Base-by-base conservation (phyloP, 2,888 invertebrate species). In the Chironomus riparius region DNA sequence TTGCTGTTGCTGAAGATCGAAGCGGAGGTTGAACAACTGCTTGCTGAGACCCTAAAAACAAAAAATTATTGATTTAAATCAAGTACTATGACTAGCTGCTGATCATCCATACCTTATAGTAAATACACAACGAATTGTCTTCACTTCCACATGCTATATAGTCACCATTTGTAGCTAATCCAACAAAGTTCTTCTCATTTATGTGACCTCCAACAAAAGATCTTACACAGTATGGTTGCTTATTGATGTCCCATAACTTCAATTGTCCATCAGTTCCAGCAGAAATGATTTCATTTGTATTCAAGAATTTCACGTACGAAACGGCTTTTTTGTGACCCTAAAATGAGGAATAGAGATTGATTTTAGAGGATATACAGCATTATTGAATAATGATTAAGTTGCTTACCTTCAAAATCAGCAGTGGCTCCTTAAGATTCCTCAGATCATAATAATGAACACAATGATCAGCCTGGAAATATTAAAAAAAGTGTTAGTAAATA, bases 111-210 rank as follows among this genome's bases (percentile, higher is more conserved):
- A 74, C 74, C 74, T 94, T 92, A 84, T 95, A 96, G 85, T 97
- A 97, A 71, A 97, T 88, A 82, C 94, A 97, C 4, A 97, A 86
- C 0, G 95, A 91, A 84, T 97, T 97, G 82, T 96, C 96, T 85
- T 97, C 97, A 3, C 95, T 96, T 76, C 97, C 97, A 84, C 96
- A 97, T 0, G 95, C 95, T 38, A 97, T 90, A 83, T 95, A 97
- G 84, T 95, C 91, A 1, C 93, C 94, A 81, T 96, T 94, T 0
- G 95, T 95, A 0, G 96, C 94, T 70, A 97, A 85, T 0, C 97
- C 97, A 2, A 97, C 96, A 85, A 97, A 97, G 84, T 97, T 97
- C 84, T 97, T 97, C 85, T 97, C 97, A 83, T 97, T 97, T 5
- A 92, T 88, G 84, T 97, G 97, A 0, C 97, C 97, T 0, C 97